Evolutionary conservation across 1,140 invertebrate genomes (phyloP), one percentile per base, ranked within the genome.

Genomic region (Bombus confusus): DNA sequence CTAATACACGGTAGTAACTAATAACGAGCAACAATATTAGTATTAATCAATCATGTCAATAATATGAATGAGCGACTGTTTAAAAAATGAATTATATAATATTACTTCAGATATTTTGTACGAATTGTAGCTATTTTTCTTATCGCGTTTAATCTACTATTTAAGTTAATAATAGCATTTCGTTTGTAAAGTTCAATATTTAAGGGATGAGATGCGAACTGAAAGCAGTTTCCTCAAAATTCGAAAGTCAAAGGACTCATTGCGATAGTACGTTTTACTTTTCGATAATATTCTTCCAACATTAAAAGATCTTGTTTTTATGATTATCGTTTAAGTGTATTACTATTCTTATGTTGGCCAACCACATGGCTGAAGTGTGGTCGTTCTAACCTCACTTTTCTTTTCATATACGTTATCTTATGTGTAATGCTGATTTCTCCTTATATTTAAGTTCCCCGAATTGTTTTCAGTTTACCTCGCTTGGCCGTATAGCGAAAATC

Each of bases 301-400:
- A 22, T 47, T 31, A 22, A 64, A 52, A 74, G 22, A 52, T 52
- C 75, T 22, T 57, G 66, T 74, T 47, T 74, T 59, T 22, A 68
- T 47, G n/a, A 39, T 81, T 80, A 81, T 75, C 47, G 47, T 22
- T 69, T 43, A 22, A 28, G 25, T 57, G 39, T 62, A 47, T 57
- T 47, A 74, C 43, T 69, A 34, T 41, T 39, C 31, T 52, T 25
- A 22, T 25, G 59, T 57, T 86, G 47, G 78, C 64, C 77, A 71
- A 73, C 78, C 80, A 87, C 88, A 82, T 87, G 78, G 82, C 76
- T 34, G 22, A 31, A 79, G 25, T 64, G 57, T 69, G 52, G 69
- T 73, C 79, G 34, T 82, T 85, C 83, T 75, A 85, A 85, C 79
- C 71, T 87, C 68, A 77, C 82, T 82, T 79, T 57, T 64, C 71